Base-by-base conservation (phyloP, 2,113 vertebrate genomes). In the Podarcis raffonei region DNA sequence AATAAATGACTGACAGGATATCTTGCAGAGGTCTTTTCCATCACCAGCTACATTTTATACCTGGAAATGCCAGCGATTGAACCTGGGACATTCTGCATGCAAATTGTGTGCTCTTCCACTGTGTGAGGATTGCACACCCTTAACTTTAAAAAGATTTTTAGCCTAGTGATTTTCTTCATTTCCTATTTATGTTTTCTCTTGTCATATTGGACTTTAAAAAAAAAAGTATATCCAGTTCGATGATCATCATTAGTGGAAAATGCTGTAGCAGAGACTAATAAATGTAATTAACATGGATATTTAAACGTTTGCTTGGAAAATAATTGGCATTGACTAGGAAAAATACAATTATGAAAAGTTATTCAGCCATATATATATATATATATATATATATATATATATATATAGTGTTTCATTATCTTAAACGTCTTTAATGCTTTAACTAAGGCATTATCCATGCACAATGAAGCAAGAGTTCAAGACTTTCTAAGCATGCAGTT, bases 221-320 rank as follows among this genome's bases (percentile, higher is more conserved):
- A 37, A 37, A 9, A 71, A 30, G 22, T 12, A 95, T 93, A 91
- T 53, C 92, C 35, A 94, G 81, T 27, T 89, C 42, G 87, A 71
- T 75, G 89, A 91, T 62, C 75, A 91, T 92, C 65, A 83, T 95
- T 92, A 94, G 83, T 39, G n/a, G 66, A 92, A 94, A 94, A 80
- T 90, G 91, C 79, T 85, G 84, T 66, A 89, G 92, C 92, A 93
- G 95, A 92, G 90, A 90, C 83, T 89, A 95, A 92, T 95, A 94
- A 95, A 91, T 91, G 85, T 84, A 95, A 95, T 96, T 93, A 95
- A 92, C 89, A 92, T 8, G 6, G 65, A 91, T 93, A 88, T 93
- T 95, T 95, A 93, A 95, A 93, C 87, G 92, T 94, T 92, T 93
- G 87, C 91, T 94, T 92, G 89, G 86, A 62, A 27, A 90, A 84